Percentiles rank a stretch among this genome's conserved stretches.
phyloP scores from a whole-genome alignment of 2,797 vertebrate species.

The Urophycis tenuis region DNA sequence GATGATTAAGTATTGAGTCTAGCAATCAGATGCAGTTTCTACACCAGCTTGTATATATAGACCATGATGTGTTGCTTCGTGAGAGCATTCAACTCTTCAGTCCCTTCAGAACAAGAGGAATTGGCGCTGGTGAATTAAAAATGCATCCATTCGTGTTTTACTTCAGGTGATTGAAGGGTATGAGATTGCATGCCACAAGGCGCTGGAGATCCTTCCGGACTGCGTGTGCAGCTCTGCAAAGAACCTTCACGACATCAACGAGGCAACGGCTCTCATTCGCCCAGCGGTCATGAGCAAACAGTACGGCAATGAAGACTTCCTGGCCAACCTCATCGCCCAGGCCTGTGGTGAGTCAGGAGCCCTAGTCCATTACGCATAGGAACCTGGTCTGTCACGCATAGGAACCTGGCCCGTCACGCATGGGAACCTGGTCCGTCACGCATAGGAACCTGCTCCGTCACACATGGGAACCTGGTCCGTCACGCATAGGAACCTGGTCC shows the following conservation, averaged over 20 bases:
- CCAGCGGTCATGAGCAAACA: conserved; percentile 95
- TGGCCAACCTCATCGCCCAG: conserved; percentile 86
- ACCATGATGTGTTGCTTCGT: neutral
- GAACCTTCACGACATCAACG: conserved; percentile 81
- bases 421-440: neutral
- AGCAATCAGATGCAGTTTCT: no score
- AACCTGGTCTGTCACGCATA: no score
- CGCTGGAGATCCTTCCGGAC: conserved; percentile 86
- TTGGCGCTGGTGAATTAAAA: neutral
- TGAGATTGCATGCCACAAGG: conserved; percentile 87
- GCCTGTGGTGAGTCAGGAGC: conserved; percentile 83
- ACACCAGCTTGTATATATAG: no score
- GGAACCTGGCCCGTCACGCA: no score
- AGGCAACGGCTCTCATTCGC: conserved; percentile 79
- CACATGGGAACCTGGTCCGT: no score
- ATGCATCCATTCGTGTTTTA: neutral
- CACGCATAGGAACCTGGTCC: no score
- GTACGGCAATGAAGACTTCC: conserved; percentile 86
- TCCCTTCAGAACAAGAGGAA: neutral
- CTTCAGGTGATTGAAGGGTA: conserved; percentile 93
- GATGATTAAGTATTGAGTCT: neutral
- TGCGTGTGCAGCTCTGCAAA: conserved; percentile 86
- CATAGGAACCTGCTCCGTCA: no score
- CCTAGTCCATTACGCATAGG: neutral
- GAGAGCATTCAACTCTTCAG: neutral